These are phyloP conservation scores for Cecidostiba fungosa DNA, from an alignment of 2,888 invertebrate species.

Conservation along the genomic window DNA sequence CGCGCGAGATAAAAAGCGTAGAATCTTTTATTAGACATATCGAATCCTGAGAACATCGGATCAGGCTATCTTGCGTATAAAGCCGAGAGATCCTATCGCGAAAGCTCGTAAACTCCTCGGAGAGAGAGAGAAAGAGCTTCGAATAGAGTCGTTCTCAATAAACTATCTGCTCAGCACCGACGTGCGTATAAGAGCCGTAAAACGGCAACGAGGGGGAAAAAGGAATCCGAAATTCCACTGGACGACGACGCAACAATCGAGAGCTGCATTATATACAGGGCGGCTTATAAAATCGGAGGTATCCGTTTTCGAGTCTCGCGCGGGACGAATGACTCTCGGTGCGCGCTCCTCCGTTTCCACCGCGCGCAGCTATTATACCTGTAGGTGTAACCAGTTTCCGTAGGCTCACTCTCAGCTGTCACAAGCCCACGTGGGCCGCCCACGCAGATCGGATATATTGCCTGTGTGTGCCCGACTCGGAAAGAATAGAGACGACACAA, in stretches of 20 bases:
- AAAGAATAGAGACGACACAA: slow-evolving; percentile 66
- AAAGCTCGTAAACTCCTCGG: slow-evolving; percentile 39
- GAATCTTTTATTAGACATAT: background rate
- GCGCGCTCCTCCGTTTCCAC: slow-evolving; percentile 9
- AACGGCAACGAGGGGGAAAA: background rate
- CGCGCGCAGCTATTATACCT: slow-evolving; percentile 46
- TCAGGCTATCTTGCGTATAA: background rate
- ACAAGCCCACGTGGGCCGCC: slow-evolving; percentile 80
- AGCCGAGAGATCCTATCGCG: slow-evolving; percentile 17
- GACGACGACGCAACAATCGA: slow-evolving; percentile 24
- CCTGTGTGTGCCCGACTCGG: slow-evolving; percentile 62
- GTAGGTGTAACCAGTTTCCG: slow-evolving; percentile 79
- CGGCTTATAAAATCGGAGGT: slow-evolving; percentile 37
- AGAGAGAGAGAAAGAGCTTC: slow-evolving; percentile 10
- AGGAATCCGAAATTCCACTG: slow-evolving; percentile 21
- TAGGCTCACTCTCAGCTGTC: slow-evolving; percentile 76
- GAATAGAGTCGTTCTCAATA: slow-evolving; percentile 41
- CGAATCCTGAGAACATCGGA: background rate
- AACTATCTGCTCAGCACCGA: background rate
- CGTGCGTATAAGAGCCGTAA: too few species aligned
- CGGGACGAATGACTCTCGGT: slow-evolving; percentile 38
- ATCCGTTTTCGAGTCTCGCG: slow-evolving; percentile 39
- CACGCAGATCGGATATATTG: slow-evolving; percentile 75
- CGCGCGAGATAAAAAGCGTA: background rate
- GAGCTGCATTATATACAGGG: background rate